These are phyloP conservation scores for Ochropleura plecta DNA, from an alignment of 2,888 invertebrate genomes.

Conservation along the genomic window DNA sequence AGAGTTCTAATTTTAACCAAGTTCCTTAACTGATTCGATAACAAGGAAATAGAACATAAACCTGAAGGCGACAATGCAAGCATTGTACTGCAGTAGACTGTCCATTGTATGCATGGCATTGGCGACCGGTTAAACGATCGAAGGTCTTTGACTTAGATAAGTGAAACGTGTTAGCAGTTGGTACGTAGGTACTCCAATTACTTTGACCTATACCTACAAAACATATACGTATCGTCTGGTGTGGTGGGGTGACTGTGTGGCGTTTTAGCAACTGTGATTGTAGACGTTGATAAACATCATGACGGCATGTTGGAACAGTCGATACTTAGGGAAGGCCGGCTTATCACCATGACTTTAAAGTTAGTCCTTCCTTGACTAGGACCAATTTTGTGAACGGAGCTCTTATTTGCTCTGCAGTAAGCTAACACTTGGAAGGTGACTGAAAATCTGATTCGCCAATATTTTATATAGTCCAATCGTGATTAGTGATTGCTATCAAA, in stretches of 20 bases:
- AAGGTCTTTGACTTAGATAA: slow-evolving; percentile 76
- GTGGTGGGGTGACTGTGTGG: background rate
- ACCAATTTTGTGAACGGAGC: background rate
- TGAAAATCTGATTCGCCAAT: slow-evolving; percentile 3
- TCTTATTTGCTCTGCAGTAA: background rate
- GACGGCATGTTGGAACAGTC: background rate
- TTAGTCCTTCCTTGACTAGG: background rate
- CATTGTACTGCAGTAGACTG: slow-evolving; percentile 68
- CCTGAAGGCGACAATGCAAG: slow-evolving; percentile 68
- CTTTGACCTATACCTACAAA: slow-evolving; percentile 44
- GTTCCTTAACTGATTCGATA: slow-evolving; percentile 46
- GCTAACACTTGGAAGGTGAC: slow-evolving; percentile 2
- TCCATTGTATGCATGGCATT: slow-evolving; percentile 82
- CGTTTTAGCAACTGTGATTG: slow-evolving; percentile 1
- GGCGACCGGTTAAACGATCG: slow-evolving; percentile 76
- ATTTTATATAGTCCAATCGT: slow-evolving; percentile 8
- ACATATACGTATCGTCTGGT: slow-evolving; percentile 21
- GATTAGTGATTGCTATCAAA: slow-evolving; percentile 41
- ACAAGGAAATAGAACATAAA: slow-evolving; percentile 64
- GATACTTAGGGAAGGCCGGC: background rate
- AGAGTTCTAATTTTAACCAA: slow-evolving; percentile 32
- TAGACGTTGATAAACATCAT: background rate
- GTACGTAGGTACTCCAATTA: slow-evolving; percentile 59
- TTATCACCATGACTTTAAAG: background rate
- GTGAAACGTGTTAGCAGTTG: slow-evolving; percentile 64